Percentiles rank a stretch among this genome's conserved stretches.
Evolutionary conservation across 2,888 invertebrate genomes (phyloP).

Genomic region (Drosophila pseudotalamancana): DNA sequence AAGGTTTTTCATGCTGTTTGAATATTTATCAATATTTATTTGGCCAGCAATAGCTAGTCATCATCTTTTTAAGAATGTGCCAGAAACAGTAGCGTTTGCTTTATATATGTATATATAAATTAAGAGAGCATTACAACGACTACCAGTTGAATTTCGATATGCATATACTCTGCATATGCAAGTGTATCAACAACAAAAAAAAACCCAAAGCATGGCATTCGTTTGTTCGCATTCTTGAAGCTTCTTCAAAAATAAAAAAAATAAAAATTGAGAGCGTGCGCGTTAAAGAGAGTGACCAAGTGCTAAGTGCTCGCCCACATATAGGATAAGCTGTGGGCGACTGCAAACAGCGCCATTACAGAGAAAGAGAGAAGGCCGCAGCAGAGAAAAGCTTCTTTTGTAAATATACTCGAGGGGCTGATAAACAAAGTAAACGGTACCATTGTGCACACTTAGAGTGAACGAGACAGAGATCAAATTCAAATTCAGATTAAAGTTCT

Average conservation of each 20-base stretch:
- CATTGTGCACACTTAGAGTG: conserved; percentile 6
- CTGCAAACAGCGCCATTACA: conserved; percentile 34
- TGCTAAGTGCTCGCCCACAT: conserved; percentile 34
- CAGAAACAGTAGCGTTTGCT: not conserved
- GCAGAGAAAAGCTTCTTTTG: conserved; percentile 45
- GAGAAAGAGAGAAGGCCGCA: conserved; percentile 5
- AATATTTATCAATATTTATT: conserved; percentile 10
- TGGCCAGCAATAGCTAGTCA: not conserved
- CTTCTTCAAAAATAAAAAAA: conserved; percentile 38
- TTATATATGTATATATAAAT: conserved; percentile 12
- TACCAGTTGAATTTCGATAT: conserved; percentile 13
- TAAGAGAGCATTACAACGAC: not conserved
- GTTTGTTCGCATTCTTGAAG: conserved; percentile 49
- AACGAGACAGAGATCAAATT: not conserved
- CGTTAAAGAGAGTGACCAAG: conserved; percentile 11
- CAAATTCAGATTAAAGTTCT: conserved; percentile 10
- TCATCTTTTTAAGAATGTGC: no score
- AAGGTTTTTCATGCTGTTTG: conserved; percentile 20
- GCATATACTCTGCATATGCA: conserved; percentile 22
- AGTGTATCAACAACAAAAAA: conserved; percentile 27
- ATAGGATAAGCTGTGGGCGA: conserved; percentile 33
- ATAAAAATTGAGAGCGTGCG: conserved; percentile 8
- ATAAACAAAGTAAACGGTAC: conserved; percentile 66
- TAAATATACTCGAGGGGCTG: conserved; percentile 46
- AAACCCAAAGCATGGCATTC: conserved; percentile 21